These are phyloP conservation scores for Drosophila arawakana DNA, from an alignment of 1,140 invertebrate species.

Conservation along the genomic window DNA sequence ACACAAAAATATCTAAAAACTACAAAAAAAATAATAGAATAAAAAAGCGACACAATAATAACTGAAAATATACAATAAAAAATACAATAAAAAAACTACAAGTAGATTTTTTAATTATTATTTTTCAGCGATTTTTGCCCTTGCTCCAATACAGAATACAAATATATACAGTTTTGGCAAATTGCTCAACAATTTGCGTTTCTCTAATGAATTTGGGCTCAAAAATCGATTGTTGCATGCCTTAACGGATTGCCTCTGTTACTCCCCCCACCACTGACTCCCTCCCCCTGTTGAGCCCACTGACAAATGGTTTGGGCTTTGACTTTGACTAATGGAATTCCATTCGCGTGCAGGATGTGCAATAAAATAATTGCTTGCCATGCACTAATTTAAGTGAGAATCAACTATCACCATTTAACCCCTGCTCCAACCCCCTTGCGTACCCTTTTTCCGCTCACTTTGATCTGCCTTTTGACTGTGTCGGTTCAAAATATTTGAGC, in stretches of 20 bases:
- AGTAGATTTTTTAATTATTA: too few species aligned
- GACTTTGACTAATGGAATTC: constrained; percentile 79
- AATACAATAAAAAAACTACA: too few species aligned
- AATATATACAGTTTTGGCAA: constrained; percentile 23
- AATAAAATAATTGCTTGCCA: constrained; percentile 64
- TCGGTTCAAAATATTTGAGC: constrained; percentile 23
- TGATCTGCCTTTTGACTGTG: constrained; percentile 2
- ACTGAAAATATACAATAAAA: too few species aligned
- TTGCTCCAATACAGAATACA: too few species aligned
- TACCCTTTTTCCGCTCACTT: background rate
- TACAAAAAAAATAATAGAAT: too few species aligned
- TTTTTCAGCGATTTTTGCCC: too few species aligned
- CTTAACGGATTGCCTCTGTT: background rate
- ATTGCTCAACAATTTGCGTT: constrained; percentile 54
- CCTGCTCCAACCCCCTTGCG: too few species aligned
- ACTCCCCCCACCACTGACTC: background rate
- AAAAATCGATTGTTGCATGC: constrained; percentile 34
- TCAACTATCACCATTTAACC: background rate
- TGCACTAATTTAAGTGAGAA: constrained; percentile 41
- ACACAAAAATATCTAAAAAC: too few species aligned
- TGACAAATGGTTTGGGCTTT: constrained; percentile 58
- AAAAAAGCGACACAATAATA: too few species aligned
- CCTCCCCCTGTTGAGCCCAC: background rate
- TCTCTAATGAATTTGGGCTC: constrained; percentile 45
- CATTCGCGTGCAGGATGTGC: constrained; percentile 37